Percentiles rank a stretch among this genome's conserved stretches.
Evolutionary conservation across 2,888 invertebrate species (phyloP).

Genomic region (Drosophila cracens): DNA sequence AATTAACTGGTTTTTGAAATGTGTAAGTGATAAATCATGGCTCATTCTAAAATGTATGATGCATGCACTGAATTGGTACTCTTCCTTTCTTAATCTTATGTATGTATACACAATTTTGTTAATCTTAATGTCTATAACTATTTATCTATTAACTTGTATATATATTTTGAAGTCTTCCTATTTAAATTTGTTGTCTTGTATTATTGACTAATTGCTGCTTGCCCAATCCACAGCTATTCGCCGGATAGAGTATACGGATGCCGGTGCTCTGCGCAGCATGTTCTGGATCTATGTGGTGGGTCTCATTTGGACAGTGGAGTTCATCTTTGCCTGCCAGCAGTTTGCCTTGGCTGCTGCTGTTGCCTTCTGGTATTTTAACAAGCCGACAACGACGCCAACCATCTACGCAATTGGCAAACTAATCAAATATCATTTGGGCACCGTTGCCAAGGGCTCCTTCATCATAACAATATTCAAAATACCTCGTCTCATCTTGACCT

Average conservation of each 20-base stretch:
- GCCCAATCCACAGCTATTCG: slow-evolving; percentile 85
- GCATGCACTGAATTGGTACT: slow-evolving; percentile 21
- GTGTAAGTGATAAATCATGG: slow-evolving; percentile 49
- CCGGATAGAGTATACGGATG: slow-evolving; percentile 90
- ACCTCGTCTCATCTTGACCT: slow-evolving; percentile 94
- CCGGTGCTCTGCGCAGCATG: slow-evolving; percentile 94
- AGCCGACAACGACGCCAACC: slow-evolving; percentile 89
- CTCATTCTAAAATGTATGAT: slow-evolving; percentile 10
- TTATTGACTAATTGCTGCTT: slow-evolving; percentile 44
- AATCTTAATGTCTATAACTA: background rate
- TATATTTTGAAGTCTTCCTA: background rate
- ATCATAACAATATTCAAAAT: slow-evolving; percentile 97
- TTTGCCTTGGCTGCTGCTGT: slow-evolving; percentile 97
- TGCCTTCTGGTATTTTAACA: slow-evolving; percentile 96
- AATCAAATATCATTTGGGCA: slow-evolving; percentile 95
- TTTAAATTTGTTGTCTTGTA: background rate
- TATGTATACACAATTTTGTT: slow-evolving; percentile 27
- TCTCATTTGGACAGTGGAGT: slow-evolving; percentile 96
- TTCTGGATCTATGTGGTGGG: slow-evolving; percentile 97
- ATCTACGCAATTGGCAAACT: slow-evolving; percentile 88
- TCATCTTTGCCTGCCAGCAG: slow-evolving; percentile 96
- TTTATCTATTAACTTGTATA: slow-evolving; percentile 8
- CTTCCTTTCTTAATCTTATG: slow-evolving; percentile 7
- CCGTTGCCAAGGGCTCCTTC: slow-evolving; percentile 97
- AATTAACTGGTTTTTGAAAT: slow-evolving; percentile 29